phyloP scores from a whole-genome alignment of 2,888 invertebrate genomes.

The Hemicrepidius hirtus region DNA sequence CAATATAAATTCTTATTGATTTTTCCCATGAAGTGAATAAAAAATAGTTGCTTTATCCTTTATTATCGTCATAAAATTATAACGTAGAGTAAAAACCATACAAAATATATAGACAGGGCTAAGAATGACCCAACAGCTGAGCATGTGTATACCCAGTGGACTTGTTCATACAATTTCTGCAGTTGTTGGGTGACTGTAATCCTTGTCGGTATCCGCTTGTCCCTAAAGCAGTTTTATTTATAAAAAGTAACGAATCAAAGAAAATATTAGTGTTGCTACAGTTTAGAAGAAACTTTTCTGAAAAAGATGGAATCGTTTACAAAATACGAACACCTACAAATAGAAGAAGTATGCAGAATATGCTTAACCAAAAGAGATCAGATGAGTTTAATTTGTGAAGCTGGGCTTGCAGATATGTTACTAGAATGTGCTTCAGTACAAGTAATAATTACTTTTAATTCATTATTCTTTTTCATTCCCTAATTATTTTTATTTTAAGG shows the following conservation, averaged over 20 bases:
- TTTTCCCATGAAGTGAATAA: no score
- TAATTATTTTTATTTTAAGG: constrained; percentile 45
- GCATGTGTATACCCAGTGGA: no score
- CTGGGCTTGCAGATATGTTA: constrained; percentile 58
- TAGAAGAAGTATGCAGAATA: constrained; percentile 59
- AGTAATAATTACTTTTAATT: constrained; percentile 45
- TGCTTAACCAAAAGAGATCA: constrained; percentile 58
- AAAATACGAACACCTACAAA: constrained; percentile 57
- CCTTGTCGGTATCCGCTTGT: no score
- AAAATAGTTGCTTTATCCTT: background rate
- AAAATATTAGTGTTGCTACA: constrained; percentile 24
- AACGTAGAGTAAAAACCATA: background rate
- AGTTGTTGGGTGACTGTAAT: no score
- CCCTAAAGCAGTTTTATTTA: background rate
- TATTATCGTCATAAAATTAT: background rate
- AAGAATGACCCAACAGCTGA: no score
- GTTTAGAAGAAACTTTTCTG: constrained; percentile 9
- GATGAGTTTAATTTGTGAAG: constrained; percentile 58
- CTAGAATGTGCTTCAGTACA: constrained; percentile 60
- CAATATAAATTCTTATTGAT: no score
- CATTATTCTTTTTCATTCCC: no score
- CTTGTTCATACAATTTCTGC: no score
- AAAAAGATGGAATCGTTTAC: constrained; percentile 54
- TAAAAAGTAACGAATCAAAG: constrained; percentile 33
- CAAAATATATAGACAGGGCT: no score